These are phyloP conservation scores for Acanthococcus lagerstroemiae DNA, from an alignment of 2,888 invertebrate species.

Conservation along the genomic window DNA sequence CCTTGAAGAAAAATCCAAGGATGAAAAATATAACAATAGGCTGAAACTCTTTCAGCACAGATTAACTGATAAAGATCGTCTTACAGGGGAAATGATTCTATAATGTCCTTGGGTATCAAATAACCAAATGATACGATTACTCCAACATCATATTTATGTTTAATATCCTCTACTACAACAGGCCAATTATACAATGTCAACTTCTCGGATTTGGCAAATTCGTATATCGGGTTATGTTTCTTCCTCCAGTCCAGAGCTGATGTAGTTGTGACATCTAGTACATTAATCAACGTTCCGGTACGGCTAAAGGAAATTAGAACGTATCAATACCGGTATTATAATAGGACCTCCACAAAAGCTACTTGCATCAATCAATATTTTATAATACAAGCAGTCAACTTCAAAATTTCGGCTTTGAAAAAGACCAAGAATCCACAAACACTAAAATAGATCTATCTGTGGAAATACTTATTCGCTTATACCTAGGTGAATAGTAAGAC, in stretches of 20 bases:
- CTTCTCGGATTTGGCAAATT: conserved; percentile 55
- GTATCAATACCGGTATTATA: no score
- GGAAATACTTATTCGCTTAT: not conserved
- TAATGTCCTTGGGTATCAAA: conserved; percentile 65
- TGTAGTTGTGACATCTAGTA: conserved; percentile 62
- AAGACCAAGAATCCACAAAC: no score
- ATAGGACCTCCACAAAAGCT: no score
- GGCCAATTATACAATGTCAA: conserved; percentile 60
- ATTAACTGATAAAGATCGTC: conserved; percentile 40
- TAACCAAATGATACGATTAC: conserved; percentile 90
- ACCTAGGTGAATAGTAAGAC: conserved; percentile 36
- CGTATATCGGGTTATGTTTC: conserved; percentile 54
- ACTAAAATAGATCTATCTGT: not conserved
- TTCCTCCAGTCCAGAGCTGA: conserved; percentile 41
- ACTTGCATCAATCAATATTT: no score
- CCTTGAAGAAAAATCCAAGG: conserved; percentile 43
- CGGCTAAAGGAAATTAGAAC: conserved; percentile 47
- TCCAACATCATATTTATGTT: conserved; percentile 65
- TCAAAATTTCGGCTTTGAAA: no score
- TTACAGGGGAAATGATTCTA: conserved; percentile 72
- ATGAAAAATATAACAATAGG: not conserved
- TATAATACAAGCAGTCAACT: no score
- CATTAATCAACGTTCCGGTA: conserved; percentile 45
- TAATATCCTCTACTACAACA: conserved; percentile 42
- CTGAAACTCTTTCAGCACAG: not conserved